Percentiles rank a stretch among this genome's conserved stretches.
phyloP scores from a whole-genome alignment of 1,140 invertebrate genomes.

The Drosophila quadrilineata region DNA sequence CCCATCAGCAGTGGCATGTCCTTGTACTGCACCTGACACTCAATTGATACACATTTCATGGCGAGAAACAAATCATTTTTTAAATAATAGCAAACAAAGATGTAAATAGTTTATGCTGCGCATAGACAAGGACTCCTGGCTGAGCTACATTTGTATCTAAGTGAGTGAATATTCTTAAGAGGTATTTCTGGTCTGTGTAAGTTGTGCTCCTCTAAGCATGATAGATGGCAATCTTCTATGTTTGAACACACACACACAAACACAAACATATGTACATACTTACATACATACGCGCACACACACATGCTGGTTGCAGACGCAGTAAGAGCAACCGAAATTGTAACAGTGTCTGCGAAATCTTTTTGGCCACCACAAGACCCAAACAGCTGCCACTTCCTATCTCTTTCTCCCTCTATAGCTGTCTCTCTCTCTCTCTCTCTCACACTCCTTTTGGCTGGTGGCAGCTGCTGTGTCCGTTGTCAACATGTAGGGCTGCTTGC shows the following conservation, averaged over 20 bases:
- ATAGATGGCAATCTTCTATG: conserved; percentile 1
- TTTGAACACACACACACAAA: too few relatives aligned
- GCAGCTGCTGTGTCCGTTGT: neutral
- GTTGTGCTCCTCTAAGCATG: neutral
- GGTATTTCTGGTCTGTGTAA: too few relatives aligned
- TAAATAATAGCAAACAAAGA: too few relatives aligned
- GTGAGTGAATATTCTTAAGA: too few relatives aligned
- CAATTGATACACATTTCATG: too few relatives aligned
- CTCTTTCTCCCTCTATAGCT: neutral
- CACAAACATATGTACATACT: too few relatives aligned
- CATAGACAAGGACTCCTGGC: too few relatives aligned
- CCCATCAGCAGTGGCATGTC: too few relatives aligned
- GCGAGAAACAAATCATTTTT: too few relatives aligned
- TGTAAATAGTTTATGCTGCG: neutral
- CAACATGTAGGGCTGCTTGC: conserved; percentile 36
- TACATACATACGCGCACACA: too few relatives aligned
- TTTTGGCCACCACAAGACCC: neutral
- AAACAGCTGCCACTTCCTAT: neutral
- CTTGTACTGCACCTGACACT: too few relatives aligned
- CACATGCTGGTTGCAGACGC: neutral
- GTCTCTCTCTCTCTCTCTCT: too few relatives aligned
- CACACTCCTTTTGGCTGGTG: neutral
- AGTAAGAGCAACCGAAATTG: neutral
- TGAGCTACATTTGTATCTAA: neutral
- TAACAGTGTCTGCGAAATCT: conserved; percentile 7